Conservation (phyloP, 2,888 invertebrate genomes). For the Flabesymbios commensalis region DNA sequence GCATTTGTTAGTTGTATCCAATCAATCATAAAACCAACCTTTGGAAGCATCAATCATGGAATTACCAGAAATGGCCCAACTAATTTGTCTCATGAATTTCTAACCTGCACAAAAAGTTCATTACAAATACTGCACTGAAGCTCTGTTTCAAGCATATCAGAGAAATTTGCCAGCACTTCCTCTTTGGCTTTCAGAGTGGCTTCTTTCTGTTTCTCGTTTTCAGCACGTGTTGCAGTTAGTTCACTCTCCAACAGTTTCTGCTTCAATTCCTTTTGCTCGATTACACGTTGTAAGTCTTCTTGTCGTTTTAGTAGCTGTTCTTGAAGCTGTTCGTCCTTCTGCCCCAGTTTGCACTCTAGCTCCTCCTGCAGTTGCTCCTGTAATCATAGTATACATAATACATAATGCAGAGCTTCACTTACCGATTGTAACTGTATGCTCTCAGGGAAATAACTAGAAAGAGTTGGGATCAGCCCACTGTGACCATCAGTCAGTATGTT, state of each 20-base stretch:
- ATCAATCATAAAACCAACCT: no score
- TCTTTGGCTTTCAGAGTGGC: slow-evolving; percentile 44
- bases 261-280: slow-evolving; percentile 48
- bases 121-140: slow-evolving; percentile 77
- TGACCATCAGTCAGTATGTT: no score
- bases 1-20: no score
- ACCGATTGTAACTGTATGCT: no score
- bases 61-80: no score
- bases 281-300: slow-evolving; percentile 30
- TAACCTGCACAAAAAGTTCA: slow-evolving; percentile 71
- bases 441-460: no score
- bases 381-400: no score
- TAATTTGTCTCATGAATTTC: no score
- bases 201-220: slow-evolving; percentile 46
- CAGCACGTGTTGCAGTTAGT: slow-evolving; percentile 43
- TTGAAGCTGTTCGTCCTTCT: slow-evolving; percentile 49
- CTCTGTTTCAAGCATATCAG: slow-evolving; percentile 64
- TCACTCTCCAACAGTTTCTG: slow-evolving; percentile 50
- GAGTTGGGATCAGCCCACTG: no score
- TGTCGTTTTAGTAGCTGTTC: slow-evolving; percentile 23
- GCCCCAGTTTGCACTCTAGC: slow-evolving; percentile 68
- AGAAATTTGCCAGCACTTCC: slow-evolving; percentile 50
- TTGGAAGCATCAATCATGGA: no score
- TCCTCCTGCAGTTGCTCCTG: slow-evolving; percentile 64
- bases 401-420: no score